phyloP scores from a whole-genome alignment of 2,797 vertebrate genomes.

The Falco berigora region DNA sequence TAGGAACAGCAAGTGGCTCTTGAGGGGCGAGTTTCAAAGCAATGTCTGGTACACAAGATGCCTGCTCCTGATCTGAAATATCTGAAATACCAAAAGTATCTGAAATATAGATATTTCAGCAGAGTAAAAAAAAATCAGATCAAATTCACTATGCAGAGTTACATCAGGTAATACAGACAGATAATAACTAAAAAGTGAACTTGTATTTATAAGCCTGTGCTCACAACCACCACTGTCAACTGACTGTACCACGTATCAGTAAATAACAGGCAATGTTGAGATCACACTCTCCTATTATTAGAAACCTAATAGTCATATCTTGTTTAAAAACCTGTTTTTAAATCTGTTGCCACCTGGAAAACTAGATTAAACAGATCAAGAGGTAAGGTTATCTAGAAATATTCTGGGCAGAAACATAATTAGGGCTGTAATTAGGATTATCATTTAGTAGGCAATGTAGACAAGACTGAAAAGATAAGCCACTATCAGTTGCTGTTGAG shows the following conservation, averaged over 20 bases:
- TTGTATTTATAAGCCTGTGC: conserved; percentile 41
- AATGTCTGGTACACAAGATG: background rate
- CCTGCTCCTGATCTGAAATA: background rate
- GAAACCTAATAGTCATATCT: conserved; percentile 69
- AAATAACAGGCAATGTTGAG: conserved; percentile 58
- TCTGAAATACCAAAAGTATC: background rate
- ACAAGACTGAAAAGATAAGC: conserved; percentile 62
- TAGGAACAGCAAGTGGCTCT: background rate
- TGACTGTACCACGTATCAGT: conserved; percentile 35
- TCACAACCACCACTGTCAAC: conserved; percentile 50
- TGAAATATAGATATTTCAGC: conserved; percentile 6
- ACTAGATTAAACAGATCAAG: conserved; percentile 74
- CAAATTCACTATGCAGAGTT: background rate
- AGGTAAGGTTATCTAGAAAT: conserved; percentile 72
- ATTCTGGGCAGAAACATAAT: conserved; percentile 67
- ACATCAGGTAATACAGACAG: background rate
- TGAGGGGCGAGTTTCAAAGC: background rate
- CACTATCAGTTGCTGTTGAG: conserved; percentile 47
- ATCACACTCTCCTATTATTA: conserved; percentile 67
- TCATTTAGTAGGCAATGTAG: conserved; percentile 50
- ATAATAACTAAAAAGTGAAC: conserved; percentile 25
- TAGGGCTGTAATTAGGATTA: conserved; percentile 68
- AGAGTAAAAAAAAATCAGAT: background rate
- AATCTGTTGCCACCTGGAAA: conserved; percentile 77
- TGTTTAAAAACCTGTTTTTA: conserved; percentile 70